Conservation (phyloP, 1,140 invertebrate genomes). For the Pseudomyrmex gracilis region DNA sequence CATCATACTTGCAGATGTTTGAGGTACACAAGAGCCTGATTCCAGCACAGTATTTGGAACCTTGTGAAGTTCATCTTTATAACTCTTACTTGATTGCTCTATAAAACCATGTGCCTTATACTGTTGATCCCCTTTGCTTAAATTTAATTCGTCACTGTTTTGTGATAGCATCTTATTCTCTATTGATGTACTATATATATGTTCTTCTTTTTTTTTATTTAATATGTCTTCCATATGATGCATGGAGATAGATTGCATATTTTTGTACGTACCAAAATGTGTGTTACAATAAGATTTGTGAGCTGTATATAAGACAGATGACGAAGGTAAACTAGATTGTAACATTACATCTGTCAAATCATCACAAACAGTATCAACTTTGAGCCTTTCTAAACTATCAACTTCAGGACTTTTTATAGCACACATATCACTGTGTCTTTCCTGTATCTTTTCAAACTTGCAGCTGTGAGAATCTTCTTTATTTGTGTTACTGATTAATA, state of each 20-base stretch:
- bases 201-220: conserved; percentile 11
- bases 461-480: not conserved
- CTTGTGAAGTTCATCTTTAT: not conserved
- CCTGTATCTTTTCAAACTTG: conserved; percentile 7
- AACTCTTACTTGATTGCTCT: conserved; percentile 7
- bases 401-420: not conserved
- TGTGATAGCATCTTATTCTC: conserved; percentile 11
- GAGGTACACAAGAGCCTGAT: not conserved
- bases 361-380: not conserved
- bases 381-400: no score
- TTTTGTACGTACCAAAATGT: conserved; percentile 9
- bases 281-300: conserved; percentile 10
- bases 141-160: not conserved
- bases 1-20: not conserved
- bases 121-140: conserved; percentile 18
- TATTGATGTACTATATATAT: not conserved
- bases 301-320: not conserved
- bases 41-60: not conserved
- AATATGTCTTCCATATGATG: conserved; percentile 24
- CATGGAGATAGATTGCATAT: not conserved
- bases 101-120: conserved; percentile 7
- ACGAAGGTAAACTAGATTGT: not conserved
- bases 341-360: not conserved
- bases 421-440: not conserved
- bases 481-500: not conserved